Evolutionary conservation across 2,888 invertebrate genomes (phyloP).

Genomic region (Exephanes ischioxanthus): DNA sequence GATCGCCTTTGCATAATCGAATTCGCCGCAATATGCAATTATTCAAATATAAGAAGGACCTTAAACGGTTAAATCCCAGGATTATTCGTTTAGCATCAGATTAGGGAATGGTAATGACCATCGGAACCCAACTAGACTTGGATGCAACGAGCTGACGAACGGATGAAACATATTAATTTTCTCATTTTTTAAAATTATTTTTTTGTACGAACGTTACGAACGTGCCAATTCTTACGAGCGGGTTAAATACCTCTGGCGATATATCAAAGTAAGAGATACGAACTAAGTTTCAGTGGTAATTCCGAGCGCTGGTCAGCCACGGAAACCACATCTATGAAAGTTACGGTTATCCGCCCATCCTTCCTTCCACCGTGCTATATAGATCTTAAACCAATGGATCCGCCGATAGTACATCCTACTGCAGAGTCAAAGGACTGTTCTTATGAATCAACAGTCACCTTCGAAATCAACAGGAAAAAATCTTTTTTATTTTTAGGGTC

Average conservation of each 20-base stretch:
- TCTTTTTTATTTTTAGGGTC: too few species aligned
- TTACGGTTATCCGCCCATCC: slow-evolving; percentile 39
- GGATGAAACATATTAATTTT: not conserved
- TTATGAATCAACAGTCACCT: too few species aligned
- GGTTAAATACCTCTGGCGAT: not conserved
- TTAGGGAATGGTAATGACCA: slow-evolving; percentile 23
- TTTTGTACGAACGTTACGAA: not conserved
- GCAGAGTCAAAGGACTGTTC: not conserved
- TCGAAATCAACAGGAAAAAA: too few species aligned
- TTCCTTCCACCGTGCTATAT: slow-evolving; percentile 11
- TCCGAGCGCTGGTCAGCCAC: slow-evolving; percentile 51
- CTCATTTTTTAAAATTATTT: not conserved
- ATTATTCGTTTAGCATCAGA: slow-evolving; percentile 53
- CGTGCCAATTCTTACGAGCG: not conserved
- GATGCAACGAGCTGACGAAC: not conserved
- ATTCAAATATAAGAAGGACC: slow-evolving; percentile 56
- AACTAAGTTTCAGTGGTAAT: slow-evolving; percentile 61
- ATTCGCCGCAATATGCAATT: slow-evolving; percentile 59
- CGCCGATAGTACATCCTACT: not conserved
- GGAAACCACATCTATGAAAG: slow-evolving; percentile 30
- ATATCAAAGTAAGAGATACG: not conserved
- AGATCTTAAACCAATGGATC: not conserved
- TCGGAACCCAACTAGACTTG: not conserved
- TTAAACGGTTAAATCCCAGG: slow-evolving; percentile 38
- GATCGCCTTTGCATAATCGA: slow-evolving; percentile 62